Evolutionary conservation across 2,888 invertebrate species (phyloP), one percentile per base, ranked within the genome.

Genomic region (Ichneumoninae sp.): DNA sequence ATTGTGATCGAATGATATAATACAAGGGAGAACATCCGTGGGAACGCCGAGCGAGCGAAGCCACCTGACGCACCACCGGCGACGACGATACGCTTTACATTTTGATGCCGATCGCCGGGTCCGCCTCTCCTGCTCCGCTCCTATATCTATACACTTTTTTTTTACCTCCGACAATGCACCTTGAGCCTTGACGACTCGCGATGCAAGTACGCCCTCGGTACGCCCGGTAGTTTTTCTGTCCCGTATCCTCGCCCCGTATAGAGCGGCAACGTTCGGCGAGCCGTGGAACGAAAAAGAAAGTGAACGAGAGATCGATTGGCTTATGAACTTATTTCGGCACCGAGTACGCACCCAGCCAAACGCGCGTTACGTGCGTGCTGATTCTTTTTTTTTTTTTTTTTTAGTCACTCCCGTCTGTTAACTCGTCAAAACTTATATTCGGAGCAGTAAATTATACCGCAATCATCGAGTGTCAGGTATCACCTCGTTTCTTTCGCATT

Each of bases 1-100:
- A 92, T 93, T 92, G 92, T 92, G 91, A 93, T 92, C 92, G 91
- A 91, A 89, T 92, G 93, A 93, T 93, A 92, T 92, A 93, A 93
- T 92, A 92, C 91, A 76, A 91, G 90, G 91, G 88, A 88, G 89
- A 91, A 89, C 82, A 91, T 88, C 91, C 92, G 92, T 93, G 92
- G 91, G 93, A 93, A 93, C 92, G 90, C 87, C 82, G 87, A 88
- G 88, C 90, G 89, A 91, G 90, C 90, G 88, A 87, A 89, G 88
- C 92, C 92, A 92, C 91, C 92, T 92, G 92, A 91, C 91, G 91
- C 90, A 89, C 89, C 90, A 89, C 90, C 89, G 89, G 89, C 89
- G 86, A 88, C 84, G 82, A 82, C 89, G 89, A 87, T 88, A 89
- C 89, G 89, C 88, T 89, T 90, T 89, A 89, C 89, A 89, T 89